Evolutionary conservation across 2,113 vertebrate genomes (phyloP), one percentile per base, ranked within the genome.

Genomic region (Phylloscopus trochilus): DNA sequence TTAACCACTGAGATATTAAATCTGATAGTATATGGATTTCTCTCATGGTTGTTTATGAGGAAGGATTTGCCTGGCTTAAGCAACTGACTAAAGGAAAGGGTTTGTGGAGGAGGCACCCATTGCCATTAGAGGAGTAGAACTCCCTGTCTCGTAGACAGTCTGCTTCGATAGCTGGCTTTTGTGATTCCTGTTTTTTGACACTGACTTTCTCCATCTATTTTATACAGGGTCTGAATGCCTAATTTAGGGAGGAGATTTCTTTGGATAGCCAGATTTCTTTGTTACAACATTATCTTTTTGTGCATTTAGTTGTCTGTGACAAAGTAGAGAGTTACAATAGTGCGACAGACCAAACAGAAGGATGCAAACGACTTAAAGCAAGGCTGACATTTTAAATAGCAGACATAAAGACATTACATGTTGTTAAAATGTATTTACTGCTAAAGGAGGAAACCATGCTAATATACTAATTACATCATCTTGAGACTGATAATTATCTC

Each of bases 1-100:
- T 91, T 78, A 97, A 96, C 94, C 95, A 69, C 92, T 27, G 62
- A 94, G 92, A 93, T 95, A 96, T 97, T 97, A 95, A 96, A 91
- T 95, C 69, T 94, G 95, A 96, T 95, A 95, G 69, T 68, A 27
- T 56, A 49, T 84, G 87, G 55, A 81, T 96, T 92, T 95, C 87
- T 96, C 15, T 91, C 83, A 44, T 88, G 68, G 10, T 56, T 91
- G 66, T 91, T 95, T 93, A 93, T 79, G 81, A 84, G 58, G 77
- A 93, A 93, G 73, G 77, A 84, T 94, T 95, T 95, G 69, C 46
- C 58, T 91, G 73, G 56, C 59, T 94, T 92, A 92, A 75, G 89
- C 83, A 95, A 83, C 73, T 82, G 67, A 87, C 52, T 93, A 52
- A 89, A 82, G 76, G 91, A 89, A 59, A 81, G 47, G 46, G 22